These are phyloP conservation scores for Nannospalax galili DNA, from an alignment of 2,113 vertebrate species.

Conservation along the genomic window DNA sequence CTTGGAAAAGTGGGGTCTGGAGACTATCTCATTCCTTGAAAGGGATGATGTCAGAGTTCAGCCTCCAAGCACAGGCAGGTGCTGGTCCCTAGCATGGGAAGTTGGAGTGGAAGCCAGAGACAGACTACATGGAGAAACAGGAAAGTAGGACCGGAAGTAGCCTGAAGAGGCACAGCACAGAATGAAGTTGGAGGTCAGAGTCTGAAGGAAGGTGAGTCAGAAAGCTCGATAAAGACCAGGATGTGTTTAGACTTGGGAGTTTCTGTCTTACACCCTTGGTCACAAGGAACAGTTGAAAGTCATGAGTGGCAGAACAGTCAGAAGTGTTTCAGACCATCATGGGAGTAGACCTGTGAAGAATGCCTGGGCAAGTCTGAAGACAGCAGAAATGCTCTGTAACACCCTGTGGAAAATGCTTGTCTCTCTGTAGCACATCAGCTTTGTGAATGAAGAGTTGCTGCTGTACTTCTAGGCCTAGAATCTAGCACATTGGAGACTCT, in stretches of 20 bases:
- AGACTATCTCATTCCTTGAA: not conserved
- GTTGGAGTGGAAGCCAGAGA: not conserved
- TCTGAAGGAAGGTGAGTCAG: not conserved
- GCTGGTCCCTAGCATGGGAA: fast-evolving
- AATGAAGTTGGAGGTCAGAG: not conserved
- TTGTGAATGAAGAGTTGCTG: not conserved
- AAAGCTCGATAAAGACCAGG: not conserved
- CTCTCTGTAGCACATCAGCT: not conserved
- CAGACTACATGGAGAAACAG: fast-evolving
- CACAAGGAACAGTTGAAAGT: not conserved
- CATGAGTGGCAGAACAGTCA: fast-evolving
- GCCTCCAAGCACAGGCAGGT: not conserved
- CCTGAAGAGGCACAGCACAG: not conserved
- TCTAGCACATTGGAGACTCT: not conserved
- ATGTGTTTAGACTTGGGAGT: not conserved
- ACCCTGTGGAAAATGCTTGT: not conserved
- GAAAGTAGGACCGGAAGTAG: fast-evolving
- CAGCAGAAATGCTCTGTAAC: not conserved
- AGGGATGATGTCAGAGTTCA: not conserved
- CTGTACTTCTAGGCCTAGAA: not conserved
- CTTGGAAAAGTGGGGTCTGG: not conserved
- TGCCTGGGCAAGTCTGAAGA: not conserved
- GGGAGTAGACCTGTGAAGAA: too few relatives aligned
- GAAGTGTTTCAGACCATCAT: fast-evolving
- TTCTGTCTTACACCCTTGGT: fast-evolving